Conservation (phyloP, 2,113 vertebrate genomes). For the Ctenomys sociabilis region DNA sequence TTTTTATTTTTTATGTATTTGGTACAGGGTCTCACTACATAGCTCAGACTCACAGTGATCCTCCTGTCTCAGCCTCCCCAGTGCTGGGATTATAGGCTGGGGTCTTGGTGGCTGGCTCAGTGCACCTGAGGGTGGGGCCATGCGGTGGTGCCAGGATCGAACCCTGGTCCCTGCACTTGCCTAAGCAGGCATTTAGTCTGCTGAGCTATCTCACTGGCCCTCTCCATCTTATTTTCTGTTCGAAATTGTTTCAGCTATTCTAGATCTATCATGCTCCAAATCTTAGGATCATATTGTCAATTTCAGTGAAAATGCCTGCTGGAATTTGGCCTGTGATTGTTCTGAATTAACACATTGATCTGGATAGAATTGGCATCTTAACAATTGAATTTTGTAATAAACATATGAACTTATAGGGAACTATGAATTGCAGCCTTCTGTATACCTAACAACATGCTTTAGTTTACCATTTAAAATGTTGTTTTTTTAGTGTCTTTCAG, state of each 20-base stretch:
- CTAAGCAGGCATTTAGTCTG: too few relatives aligned
- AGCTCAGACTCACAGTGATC: too few relatives aligned
- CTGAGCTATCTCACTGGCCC: too few relatives aligned
- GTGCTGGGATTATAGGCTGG: too few relatives aligned
- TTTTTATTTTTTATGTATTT: too few relatives aligned
- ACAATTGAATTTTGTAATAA: background rate
- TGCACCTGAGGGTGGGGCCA: too few relatives aligned
- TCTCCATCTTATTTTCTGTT: background rate
- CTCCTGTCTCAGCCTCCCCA: too few relatives aligned
- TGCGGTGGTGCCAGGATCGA: too few relatives aligned
- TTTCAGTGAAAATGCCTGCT: constrained; percentile 10
- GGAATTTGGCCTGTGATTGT: background rate
- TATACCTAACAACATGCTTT: background rate
- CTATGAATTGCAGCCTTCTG: background rate
- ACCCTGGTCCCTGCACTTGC: too few relatives aligned
- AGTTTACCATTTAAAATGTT: background rate
- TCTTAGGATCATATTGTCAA: constrained; percentile 3
- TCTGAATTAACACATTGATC: background rate
- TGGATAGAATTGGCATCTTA: background rate
- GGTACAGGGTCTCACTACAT: too few relatives aligned
- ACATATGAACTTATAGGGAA: background rate
- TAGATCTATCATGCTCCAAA: background rate
- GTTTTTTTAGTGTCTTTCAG: constrained; percentile 27
- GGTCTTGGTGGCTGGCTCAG: too few relatives aligned
- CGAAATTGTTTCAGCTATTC: constrained; percentile 8